phyloP scores from a whole-genome alignment of 2,888 invertebrate genomes.

The Perizoma flavofasciatum region DNA sequence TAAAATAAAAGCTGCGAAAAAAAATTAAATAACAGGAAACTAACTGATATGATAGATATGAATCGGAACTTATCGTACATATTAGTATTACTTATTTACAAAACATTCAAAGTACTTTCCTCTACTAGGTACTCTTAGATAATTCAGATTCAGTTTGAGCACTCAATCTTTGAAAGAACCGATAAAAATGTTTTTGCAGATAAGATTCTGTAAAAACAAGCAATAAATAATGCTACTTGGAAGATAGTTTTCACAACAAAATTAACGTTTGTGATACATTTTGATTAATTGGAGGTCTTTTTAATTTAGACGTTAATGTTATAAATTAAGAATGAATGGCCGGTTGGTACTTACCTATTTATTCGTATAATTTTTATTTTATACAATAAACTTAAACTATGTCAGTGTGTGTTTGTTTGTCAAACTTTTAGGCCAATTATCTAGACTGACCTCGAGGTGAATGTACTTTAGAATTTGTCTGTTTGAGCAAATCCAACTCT shows the following conservation, averaged over 20 bases:
- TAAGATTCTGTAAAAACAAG: conserved; percentile 17
- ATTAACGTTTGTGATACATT: conserved; percentile 47
- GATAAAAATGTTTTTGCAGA: conserved; percentile 12
- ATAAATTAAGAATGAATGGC: conserved; percentile 33
- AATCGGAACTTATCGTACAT: no score
- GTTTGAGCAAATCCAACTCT: no score
- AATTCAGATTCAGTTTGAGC: conserved; percentile 4
- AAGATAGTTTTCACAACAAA: conserved; percentile 49
- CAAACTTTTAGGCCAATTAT: no score
- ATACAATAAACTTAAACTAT: no score
- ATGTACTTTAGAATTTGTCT: no score
- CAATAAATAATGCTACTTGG: conserved; percentile 38
- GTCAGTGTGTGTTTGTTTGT: no score
- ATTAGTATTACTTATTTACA: no score
- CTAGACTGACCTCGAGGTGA: no score
- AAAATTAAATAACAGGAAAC: no score
- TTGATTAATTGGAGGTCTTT: conserved; percentile 52
- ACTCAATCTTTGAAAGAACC: not conserved
- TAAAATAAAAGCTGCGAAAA: no score
- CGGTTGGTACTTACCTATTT: conserved; percentile 8
- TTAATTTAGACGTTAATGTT: conserved; percentile 33
- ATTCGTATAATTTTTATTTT: no score
- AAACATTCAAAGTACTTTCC: not conserved
- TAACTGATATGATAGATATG: no score
- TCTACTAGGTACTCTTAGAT: conserved; percentile 4